Conservation (phyloP, 35 echinoderm and acorn worm species). For the Apostichopus californicus region DNA sequence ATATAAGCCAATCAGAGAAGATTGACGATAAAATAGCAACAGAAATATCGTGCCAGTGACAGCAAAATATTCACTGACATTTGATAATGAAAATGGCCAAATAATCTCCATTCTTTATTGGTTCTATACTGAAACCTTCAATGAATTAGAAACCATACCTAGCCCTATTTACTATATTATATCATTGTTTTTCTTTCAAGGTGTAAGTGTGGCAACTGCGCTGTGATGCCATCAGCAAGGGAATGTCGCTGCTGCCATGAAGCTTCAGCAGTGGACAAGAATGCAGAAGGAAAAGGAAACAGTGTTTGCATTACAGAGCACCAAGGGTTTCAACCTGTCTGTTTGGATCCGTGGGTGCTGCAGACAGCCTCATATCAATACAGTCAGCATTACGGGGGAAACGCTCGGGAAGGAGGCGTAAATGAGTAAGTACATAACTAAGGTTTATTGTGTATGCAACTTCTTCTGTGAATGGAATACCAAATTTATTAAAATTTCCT, state of each 20-base stretch:
- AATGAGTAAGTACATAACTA: neutral
- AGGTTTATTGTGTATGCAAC: neutral
- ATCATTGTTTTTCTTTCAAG: neutral
- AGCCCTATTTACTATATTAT: neutral
- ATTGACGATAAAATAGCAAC: too few relatives aligned
- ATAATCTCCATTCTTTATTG: too few relatives aligned
- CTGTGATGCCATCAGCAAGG: neutral
- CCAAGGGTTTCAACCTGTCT: constrained; percentile 25
- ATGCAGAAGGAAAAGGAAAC: neutral
- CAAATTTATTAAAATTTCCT: neutral
- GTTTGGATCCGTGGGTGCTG: constrained; percentile 2
- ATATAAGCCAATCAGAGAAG: too few relatives aligned
- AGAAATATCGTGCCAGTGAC: too few relatives aligned
- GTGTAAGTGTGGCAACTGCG: constrained; percentile 39
- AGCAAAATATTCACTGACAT: too few relatives aligned
- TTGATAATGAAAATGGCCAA: too few relatives aligned
- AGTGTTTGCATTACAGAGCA: constrained; percentile 26
- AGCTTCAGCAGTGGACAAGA: neutral
- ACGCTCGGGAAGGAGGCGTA: constrained; percentile 5
- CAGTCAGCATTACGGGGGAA: constrained; percentile 59
- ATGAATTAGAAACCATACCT: too few relatives aligned
- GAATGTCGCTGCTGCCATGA: constrained; percentile 48
- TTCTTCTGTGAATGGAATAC: neutral
- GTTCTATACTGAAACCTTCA: too few relatives aligned
- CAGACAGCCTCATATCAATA: constrained; percentile 56